These are phyloP conservation scores for Brachyrhaphis roseni DNA, from an alignment of 2,797 vertebrate species.

Conservation along the genomic window DNA sequence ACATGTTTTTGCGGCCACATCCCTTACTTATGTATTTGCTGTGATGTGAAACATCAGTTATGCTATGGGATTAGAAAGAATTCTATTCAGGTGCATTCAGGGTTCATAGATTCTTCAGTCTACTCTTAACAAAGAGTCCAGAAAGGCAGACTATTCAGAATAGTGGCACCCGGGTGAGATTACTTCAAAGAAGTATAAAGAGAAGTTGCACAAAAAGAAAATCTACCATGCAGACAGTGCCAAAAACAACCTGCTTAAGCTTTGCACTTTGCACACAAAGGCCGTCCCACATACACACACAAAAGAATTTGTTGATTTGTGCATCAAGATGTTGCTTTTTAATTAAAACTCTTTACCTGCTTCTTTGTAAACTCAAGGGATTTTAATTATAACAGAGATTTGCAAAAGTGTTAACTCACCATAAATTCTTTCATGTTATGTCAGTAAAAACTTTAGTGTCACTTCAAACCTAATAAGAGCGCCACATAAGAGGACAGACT, in stretches of 20 bases:
- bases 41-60: neutral
- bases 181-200: neutral
- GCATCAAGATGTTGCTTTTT: neutral
- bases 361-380: neutral
- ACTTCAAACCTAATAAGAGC: neutral
- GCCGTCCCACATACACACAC: neutral
- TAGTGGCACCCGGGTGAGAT: neutral
- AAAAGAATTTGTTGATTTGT: neutral
- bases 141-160: neutral
- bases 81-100: neutral
- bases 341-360: neutral
- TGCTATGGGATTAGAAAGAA: neutral
- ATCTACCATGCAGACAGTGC: neutral
- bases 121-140: neutral
- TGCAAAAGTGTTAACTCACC: neutral
- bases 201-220: slow-evolving; percentile 3
- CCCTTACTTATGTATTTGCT: neutral
- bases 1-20: neutral
- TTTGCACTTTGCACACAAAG: neutral
- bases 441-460: neutral
- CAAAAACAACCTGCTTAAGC: neutral
- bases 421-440: neutral
- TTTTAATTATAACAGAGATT: neutral
- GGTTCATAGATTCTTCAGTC: too few relatives aligned
- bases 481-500: neutral